These are phyloP conservation scores for Leucoraja ocellata DNA, from an alignment of 2,797 vertebrate species.

Conservation along the genomic window DNA sequence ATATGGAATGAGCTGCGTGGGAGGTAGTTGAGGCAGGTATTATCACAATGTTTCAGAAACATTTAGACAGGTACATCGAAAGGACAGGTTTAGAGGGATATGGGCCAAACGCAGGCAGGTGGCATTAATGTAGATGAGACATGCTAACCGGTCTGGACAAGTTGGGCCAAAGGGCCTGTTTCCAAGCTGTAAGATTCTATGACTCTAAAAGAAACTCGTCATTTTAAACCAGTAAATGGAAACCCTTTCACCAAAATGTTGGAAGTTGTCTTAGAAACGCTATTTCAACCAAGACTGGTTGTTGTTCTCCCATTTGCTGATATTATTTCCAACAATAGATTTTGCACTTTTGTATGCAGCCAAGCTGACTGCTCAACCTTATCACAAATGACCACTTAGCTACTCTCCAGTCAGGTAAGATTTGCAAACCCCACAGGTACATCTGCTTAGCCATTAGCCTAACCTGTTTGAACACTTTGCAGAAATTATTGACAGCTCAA, in stretches of 20 bases:
- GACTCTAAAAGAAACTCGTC: not conserved
- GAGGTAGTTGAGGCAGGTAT: no score
- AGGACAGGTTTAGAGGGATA: no score
- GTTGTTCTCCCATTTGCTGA: not conserved
- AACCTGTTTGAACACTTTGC: constrained; percentile 61
- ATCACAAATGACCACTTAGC: constrained; percentile 48
- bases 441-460: constrained; percentile 61
- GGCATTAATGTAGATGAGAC: no score
- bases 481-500: constrained; percentile 71
- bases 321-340: constrained; percentile 3
- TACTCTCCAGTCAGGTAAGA: constrained; percentile 55
- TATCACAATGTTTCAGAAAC: no score
- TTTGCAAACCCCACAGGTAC: constrained; percentile 53
- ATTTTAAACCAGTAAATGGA: not conserved
- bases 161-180: no score
- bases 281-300: not conserved
- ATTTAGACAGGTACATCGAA: no score
- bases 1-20: no score
- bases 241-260: not conserved
- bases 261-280: not conserved
- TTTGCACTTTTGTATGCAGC: not conserved
- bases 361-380: constrained; percentile 12
- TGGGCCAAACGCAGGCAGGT: no score
- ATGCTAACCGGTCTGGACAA: no score
- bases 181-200: no score